Conservation (phyloP, 1,140 invertebrate species). For the Tribolium madens region DNA sequence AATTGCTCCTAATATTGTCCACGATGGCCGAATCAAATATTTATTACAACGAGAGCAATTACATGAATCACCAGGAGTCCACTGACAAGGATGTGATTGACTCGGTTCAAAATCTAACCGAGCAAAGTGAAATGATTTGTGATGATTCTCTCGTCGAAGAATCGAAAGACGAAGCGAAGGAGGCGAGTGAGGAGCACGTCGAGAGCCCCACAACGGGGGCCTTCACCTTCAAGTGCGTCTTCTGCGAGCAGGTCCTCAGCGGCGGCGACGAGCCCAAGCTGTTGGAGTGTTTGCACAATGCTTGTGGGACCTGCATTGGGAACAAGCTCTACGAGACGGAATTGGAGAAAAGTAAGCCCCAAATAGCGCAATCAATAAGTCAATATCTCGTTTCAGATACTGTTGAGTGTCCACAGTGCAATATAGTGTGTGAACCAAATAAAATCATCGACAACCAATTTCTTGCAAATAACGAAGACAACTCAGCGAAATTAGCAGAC, state of each 20-base stretch:
- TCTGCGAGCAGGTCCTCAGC: conserved; percentile 75
- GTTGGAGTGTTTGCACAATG: conserved; percentile 87
- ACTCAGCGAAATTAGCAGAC: conserved; percentile 68
- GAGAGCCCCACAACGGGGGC: conserved; percentile 69
- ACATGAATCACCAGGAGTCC: conserved; percentile 13
- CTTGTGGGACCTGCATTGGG: conserved; percentile 81
- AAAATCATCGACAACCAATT: conserved; percentile 84
- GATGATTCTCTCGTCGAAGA: conserved; percentile 23
- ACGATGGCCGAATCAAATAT: conserved; percentile 40
- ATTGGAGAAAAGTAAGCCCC: conserved; percentile 53
- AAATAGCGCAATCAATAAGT: conserved; percentile 1
- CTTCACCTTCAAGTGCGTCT: conserved; percentile 73
- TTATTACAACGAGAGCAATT: conserved; percentile 30
- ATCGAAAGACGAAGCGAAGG: conserved; percentile 24
- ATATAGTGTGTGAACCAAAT: conserved; percentile 56
- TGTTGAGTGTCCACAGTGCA: conserved; percentile 61
- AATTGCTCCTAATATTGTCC: conserved; percentile 32
- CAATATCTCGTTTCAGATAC: conserved; percentile 39
- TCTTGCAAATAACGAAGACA: conserved; percentile 65
- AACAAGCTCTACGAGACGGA: conserved; percentile 74
- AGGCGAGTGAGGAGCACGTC: conserved; percentile 63
- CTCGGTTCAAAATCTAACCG: conserved; percentile 15
- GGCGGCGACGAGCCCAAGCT: conserved; percentile 79
- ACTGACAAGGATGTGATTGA: conserved; percentile 21
- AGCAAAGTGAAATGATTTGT: conserved; percentile 32